These are phyloP conservation scores for Echinometra lucunter DNA, from an alignment of 53 echinoderm and acorn worm species.

Conservation along the genomic window DNA sequence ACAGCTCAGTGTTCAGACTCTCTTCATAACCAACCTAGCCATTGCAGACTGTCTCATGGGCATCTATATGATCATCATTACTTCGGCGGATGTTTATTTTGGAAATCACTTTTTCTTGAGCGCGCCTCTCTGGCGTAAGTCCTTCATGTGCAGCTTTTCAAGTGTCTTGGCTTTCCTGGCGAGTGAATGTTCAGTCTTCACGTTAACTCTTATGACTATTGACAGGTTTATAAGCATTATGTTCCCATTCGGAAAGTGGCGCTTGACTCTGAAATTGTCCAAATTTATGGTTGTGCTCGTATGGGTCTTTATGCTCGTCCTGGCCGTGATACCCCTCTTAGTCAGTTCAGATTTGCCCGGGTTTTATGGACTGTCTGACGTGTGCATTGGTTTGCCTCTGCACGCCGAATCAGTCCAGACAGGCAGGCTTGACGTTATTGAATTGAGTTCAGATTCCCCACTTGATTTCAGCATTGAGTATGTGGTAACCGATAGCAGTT, in stretches of 20 bases:
- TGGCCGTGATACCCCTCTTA: background rate
- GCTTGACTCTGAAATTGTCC: background rate
- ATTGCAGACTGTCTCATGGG: constrained; percentile 36
- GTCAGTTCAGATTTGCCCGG: background rate
- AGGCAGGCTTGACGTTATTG: background rate
- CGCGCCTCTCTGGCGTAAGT: constrained; percentile 41
- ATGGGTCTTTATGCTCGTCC: background rate
- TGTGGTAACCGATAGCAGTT: background rate
- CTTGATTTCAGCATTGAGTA: background rate
- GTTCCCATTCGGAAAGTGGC: constrained; percentile 43
- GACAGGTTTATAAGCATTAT: constrained; percentile 54
- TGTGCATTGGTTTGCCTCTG: constrained; percentile 38
- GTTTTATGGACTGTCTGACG: constrained; percentile 40
- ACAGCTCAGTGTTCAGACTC: background rate
- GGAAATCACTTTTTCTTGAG: constrained; percentile 3
- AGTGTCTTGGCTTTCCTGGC: constrained; percentile 43
- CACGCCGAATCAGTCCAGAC: background rate
- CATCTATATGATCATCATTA: constrained; percentile 50
- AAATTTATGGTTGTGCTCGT: background rate
- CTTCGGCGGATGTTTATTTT: constrained; percentile 19
- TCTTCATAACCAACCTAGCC: constrained; percentile 31
- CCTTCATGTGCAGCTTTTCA: constrained; percentile 14
- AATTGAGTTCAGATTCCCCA: background rate
- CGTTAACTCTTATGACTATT: constrained; percentile 23
- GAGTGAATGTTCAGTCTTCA: constrained; percentile 49